Evolutionary conservation across 2,113 vertebrate genomes (phyloP).

Genomic region (Laticauda laticaudata): DNA sequence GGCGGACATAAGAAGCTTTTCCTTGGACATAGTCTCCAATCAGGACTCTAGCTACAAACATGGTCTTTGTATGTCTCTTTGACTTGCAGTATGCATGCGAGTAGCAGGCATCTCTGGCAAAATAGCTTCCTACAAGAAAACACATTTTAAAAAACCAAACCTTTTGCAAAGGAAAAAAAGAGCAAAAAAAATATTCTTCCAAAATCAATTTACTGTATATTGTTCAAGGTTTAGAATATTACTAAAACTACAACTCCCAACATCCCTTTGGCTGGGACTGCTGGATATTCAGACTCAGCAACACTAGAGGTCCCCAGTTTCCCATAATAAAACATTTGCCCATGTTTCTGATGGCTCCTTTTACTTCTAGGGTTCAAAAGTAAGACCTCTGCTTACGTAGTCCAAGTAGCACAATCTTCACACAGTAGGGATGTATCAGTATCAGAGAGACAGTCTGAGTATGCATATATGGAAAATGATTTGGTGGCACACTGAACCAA

Average conservation of each 20-base stretch:
- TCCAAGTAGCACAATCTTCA: background rate
- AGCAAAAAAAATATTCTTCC: background rate
- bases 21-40: slow-evolving; percentile 60
- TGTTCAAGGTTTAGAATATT: background rate
- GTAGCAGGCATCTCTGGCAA: slow-evolving; percentile 69
- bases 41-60: slow-evolving; percentile 68
- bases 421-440: background rate
- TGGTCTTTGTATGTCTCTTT: slow-evolving; percentile 29
- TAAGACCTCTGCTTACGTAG: background rate
- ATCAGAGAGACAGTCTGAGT: background rate
- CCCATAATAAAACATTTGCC: background rate
- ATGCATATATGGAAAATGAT: background rate
- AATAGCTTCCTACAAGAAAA: slow-evolving; percentile 71
- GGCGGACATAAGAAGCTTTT: slow-evolving; percentile 25
- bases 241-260: background rate
- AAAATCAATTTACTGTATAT: background rate
- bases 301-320: too few relatives aligned
- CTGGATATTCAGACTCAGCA: background rate
- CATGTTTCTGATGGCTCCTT: background rate
- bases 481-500: background rate
- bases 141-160: background rate
- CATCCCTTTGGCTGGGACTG: background rate
- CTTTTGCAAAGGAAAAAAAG: too few relatives aligned
- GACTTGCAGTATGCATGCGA: slow-evolving; percentile 49
- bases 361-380: background rate